Base-by-base conservation (phyloP, 92 coral and sea anemone genomes). In the Hydrozoanthus gracilis region DNA sequence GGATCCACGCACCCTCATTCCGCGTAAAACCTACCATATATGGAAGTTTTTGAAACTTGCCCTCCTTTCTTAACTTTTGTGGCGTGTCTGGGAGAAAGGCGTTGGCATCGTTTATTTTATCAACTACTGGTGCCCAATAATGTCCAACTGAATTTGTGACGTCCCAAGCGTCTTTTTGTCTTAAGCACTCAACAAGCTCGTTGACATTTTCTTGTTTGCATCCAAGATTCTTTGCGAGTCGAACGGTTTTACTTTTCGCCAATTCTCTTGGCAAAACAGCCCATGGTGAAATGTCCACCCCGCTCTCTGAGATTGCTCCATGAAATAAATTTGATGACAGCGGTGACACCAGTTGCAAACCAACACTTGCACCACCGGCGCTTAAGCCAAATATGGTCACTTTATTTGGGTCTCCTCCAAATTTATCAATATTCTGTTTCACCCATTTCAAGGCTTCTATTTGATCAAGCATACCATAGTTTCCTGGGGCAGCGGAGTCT, bases 381-480 rank as follows among this genome's bases (percentile, higher is more conserved):
- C 98, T 95, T 39, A 91, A 90, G 45, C 98, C 98, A 64, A 91
- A 86, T 64, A 90, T 86, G 52, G 97, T 95, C 7, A 95, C 88
- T 27, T 27, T 27, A 27, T 27, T 27, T 27, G 39, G 39, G 39
- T 27, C 39, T 27, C 1, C 39, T 27, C 10, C 83, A 85, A 13
- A 86, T 82, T 14, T 89, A 90, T 56, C 13, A 56, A 95, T 93
- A 73, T 95, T 93, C 64, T 92, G 89, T 71, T 90, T 89, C 45
- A 92, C 93, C 98, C 98, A 95, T 51, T 78, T 86, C n/a, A 95
- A 80, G n/a, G 95, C 98, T 80, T 88, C 83, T n/a, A 94, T 79
- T 27, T 27, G 39, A 27, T 27, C 39, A 27, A 27, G 39, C 39
- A 27, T 27, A 27, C 39, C 39, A 2, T 27, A 27, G 39, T 27